phyloP scores from a whole-genome alignment of 2,888 invertebrate genomes.

The Brassicogethes aeneus region DNA sequence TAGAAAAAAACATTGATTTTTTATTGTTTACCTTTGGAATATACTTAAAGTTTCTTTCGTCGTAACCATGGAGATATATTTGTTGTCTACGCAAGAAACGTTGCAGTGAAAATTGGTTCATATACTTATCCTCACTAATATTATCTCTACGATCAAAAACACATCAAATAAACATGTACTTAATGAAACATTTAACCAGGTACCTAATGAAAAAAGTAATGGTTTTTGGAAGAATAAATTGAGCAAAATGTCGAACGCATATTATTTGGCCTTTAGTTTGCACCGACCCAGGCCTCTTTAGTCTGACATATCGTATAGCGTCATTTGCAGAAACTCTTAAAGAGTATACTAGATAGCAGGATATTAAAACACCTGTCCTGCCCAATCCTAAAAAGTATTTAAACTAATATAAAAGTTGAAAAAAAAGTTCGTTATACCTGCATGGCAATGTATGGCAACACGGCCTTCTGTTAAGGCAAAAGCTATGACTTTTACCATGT shows the following conservation, averaged over 20 bases:
- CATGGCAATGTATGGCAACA: conserved; percentile 83
- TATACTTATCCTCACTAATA: conserved; percentile 40
- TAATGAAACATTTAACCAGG: conserved; percentile 8
- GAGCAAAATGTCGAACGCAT: conserved; percentile 74
- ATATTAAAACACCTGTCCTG: conserved; percentile 78
- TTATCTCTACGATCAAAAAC: conserved; percentile 34
- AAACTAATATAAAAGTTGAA: not conserved
- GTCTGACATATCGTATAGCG: conserved; percentile 69
- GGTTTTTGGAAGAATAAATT: conserved; percentile 67
- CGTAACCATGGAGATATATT: conserved; percentile 67
- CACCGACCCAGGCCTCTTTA: conserved; percentile 67
- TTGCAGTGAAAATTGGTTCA: conserved; percentile 56
- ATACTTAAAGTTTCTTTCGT: conserved; percentile 63
- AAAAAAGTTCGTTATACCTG: conserved; percentile 46
- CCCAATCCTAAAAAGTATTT: conserved; percentile 52
- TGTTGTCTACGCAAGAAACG: conserved; percentile 63
- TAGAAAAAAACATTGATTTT: conserved; percentile 4
- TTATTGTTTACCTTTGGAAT: conserved; percentile 60
- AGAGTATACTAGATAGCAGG: conserved; percentile 76
- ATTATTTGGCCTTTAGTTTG: conserved; percentile 77
- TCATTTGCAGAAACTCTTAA: conserved; percentile 67
- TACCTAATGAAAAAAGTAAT: conserved; percentile 64
- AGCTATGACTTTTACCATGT: conserved; percentile 85
- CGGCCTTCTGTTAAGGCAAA: conserved; percentile 75
- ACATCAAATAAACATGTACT: conserved; percentile 5